Evolutionary conservation across 1,140 invertebrate genomes (phyloP).

Genomic region (Hyles euphorbiae): DNA sequence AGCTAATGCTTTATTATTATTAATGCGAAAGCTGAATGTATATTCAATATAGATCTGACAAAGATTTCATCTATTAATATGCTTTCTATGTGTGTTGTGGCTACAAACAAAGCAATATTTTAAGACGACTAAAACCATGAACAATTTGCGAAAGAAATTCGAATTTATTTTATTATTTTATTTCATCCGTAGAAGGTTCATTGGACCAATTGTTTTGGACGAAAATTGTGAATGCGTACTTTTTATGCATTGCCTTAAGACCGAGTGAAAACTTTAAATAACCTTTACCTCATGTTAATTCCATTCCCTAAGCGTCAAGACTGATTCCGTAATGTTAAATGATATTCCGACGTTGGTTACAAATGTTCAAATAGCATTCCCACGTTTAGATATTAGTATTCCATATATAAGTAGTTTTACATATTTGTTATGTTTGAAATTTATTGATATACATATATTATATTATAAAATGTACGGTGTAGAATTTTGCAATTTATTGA

Average conservation of each 20-base stretch:
- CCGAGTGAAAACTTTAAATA: not conserved
- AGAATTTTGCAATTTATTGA: not conserved
- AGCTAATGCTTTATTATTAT: not conserved
- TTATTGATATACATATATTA: not conserved
- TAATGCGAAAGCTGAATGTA: not conserved
- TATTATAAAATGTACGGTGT: not conserved
- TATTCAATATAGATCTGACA: not conserved
- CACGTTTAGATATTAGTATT: not conserved
- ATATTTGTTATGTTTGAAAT: not conserved
- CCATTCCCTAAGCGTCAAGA: constrained; percentile 30
- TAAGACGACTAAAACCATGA: not conserved
- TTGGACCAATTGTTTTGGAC: too few species aligned
- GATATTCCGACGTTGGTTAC: not conserved
- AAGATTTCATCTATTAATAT: not conserved
- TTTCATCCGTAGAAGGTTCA: too few species aligned
- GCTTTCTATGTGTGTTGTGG: not conserved
- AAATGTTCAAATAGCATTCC: constrained; percentile 10
- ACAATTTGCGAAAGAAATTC: too few species aligned
- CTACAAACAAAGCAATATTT: constrained; percentile 4
- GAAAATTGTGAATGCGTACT: too few species aligned
- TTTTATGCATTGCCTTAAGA: too few species aligned
- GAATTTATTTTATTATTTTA: too few species aligned
- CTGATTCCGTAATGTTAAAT: constrained; percentile 18
- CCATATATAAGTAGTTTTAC: not conserved
- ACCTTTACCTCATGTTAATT: constrained; percentile 9